A percentile compares a stretch with the other conserved stretches of the same genome.
Conservation (phyloP, 2,888 invertebrate species). For the Zhuqinia jingwanae region DNA sequence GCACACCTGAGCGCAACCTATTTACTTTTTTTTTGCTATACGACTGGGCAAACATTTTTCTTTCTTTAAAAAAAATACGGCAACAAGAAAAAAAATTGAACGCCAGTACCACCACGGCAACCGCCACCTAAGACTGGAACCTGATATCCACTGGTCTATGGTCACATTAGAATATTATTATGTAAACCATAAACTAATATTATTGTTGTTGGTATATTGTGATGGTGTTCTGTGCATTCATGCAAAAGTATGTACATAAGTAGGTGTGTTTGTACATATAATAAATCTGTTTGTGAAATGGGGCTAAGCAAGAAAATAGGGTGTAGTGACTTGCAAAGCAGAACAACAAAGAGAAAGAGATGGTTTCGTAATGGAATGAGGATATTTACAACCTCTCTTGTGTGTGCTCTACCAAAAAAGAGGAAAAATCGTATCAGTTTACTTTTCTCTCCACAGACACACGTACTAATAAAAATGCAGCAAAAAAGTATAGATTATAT, state of each 20-base stretch:
- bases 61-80: conserved; percentile 8
- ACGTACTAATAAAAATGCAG: neutral
- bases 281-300: neutral
- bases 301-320: neutral
- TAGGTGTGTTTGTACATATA: neutral
- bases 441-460: conserved; percentile 9
- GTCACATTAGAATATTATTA: conserved; percentile 21
- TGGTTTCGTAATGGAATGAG: conserved; percentile 29
- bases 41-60: neutral
- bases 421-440: conserved; percentile 34
- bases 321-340: conserved; percentile 7
- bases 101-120: conserved; percentile 10
- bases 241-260: too few relatives aligned
- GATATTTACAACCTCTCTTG: conserved; percentile 44
- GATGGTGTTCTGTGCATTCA: too few relatives aligned
- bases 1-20: conserved; percentile 56
- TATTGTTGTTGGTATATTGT: too few relatives aligned
- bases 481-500: neutral
- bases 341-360: neutral
- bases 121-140: conserved; percentile 19
- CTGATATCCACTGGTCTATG: conserved; percentile 10
- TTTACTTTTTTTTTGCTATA: conserved; percentile 24
- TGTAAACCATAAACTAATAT: too few relatives aligned
- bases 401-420: neutral
- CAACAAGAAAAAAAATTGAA: neutral